phyloP scores from a whole-genome alignment of 2,888 invertebrate genomes.

The Nemotelus nigrinus region DNA sequence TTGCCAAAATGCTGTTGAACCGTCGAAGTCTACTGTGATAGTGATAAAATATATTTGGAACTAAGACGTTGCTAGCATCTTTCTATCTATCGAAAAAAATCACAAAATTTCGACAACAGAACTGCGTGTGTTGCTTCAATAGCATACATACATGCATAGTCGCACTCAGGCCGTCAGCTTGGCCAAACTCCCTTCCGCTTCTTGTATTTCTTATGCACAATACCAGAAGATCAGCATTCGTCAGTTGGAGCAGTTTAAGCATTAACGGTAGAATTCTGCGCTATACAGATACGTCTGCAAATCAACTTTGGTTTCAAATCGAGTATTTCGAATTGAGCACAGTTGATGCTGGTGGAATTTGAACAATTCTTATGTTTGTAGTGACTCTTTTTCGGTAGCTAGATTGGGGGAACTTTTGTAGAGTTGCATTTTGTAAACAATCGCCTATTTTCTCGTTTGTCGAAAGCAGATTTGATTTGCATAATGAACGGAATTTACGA shows the following conservation, averaged over 20 bases:
- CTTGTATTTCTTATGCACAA: not conserved
- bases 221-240: not conserved
- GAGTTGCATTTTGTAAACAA: too few relatives aligned
- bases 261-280: not conserved
- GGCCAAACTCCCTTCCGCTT: conserved; percentile 30
- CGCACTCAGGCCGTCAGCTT: too few relatives aligned
- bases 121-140: not conserved
- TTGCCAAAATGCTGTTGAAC: conserved; percentile 26
- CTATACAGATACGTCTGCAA: not conserved
- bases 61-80: conserved; percentile 10
- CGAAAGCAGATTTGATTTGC: too few relatives aligned
- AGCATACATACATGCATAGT: not conserved
- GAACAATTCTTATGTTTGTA: too few relatives aligned
- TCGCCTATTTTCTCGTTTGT: too few relatives aligned
- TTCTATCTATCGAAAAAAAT: conserved; percentile 1
- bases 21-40: conserved; percentile 18
- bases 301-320: not conserved
- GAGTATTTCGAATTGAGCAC: too few relatives aligned
- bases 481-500: too few relatives aligned
- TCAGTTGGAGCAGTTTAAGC: not conserved
- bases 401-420: too few relatives aligned
- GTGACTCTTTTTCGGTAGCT: too few relatives aligned
- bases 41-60: conserved; percentile 29
- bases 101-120: not conserved
- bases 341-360: too few relatives aligned